phyloP scores from a whole-genome alignment of 2,888 invertebrate genomes.

The Cartodere bifasciata region DNA sequence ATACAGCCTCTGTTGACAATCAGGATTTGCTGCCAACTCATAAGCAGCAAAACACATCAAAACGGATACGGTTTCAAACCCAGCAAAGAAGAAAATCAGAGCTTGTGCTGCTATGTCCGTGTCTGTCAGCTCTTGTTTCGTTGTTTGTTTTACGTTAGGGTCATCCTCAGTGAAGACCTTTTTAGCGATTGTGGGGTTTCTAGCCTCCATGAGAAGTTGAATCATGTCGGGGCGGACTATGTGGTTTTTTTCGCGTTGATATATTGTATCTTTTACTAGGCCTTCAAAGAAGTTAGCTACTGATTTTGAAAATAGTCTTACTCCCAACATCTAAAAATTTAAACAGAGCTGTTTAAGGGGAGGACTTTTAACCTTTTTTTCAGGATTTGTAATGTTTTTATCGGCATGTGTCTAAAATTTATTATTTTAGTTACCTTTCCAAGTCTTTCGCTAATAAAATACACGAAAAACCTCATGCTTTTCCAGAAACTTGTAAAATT shows the following conservation, averaged over 20 bases:
- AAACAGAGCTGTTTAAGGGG: too few relatives aligned
- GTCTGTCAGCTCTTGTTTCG: too few relatives aligned
- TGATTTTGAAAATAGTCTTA: too few relatives aligned
- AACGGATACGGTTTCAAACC: slow-evolving; percentile 37
- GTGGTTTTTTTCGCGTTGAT: slow-evolving; percentile 33
- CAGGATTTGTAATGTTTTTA: too few relatives aligned
- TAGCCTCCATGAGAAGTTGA: slow-evolving; percentile 38
- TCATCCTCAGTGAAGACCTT: too few relatives aligned
- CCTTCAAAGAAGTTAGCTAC: slow-evolving; percentile 14
- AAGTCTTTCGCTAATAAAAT: too few relatives aligned
- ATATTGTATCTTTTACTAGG: slow-evolving; percentile 29
- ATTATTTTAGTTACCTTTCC: too few relatives aligned
- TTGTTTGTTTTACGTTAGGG: too few relatives aligned
- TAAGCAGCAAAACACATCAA: slow-evolving; percentile 38
- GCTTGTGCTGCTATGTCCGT: slow-evolving; percentile 44
- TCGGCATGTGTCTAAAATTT: too few relatives aligned
- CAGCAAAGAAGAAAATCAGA: slow-evolving; percentile 38
- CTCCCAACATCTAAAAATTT: too few relatives aligned
- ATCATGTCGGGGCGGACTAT: slow-evolving; percentile 43
- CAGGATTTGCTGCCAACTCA: slow-evolving; percentile 45
- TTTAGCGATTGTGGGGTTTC: too few relatives aligned
- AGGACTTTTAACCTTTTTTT: too few relatives aligned
- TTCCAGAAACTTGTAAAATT: slow-evolving; percentile 10
- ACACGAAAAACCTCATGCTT: slow-evolving; percentile 11
- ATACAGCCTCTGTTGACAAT: slow-evolving; percentile 41